phyloP scores from a whole-genome alignment of 2,797 vertebrate genomes.

The Ciconia nigra region DNA sequence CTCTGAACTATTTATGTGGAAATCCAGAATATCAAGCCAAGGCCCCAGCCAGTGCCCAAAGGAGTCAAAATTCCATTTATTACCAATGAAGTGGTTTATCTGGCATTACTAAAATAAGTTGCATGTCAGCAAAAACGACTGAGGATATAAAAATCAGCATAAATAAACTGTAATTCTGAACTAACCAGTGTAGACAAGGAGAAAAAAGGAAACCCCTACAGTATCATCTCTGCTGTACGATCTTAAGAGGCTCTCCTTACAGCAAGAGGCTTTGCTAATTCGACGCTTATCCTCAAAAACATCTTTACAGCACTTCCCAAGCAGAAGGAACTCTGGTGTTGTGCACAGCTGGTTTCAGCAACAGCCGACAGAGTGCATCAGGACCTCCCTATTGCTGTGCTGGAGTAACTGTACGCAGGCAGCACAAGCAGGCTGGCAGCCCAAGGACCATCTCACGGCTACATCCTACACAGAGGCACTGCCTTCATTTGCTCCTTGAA shows the following conservation, averaged over 20 bases:
- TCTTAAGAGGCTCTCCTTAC: background rate
- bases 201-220: background rate
- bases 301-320: background rate
- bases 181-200: background rate
- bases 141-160: background rate
- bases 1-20: fast-evolving
- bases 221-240: background rate
- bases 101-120: background rate
- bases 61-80: background rate
- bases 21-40: background rate
- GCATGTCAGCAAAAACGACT: background rate
- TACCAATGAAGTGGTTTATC: background rate
- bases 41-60: background rate
- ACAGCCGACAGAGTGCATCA: fast-evolving
- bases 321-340: background rate
- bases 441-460: fast-evolving
- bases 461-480: background rate
- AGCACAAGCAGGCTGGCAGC: background rate
- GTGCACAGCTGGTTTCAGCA: background rate
- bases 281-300: background rate
- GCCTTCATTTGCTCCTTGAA: background rate
- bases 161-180: background rate
- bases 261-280: background rate
- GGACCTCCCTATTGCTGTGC: background rate
- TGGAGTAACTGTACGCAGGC: background rate